Evolutionary conservation across 2,797 vertebrate genomes (phyloP).

Genomic region (Pangasius sanitwongsei): DNA sequence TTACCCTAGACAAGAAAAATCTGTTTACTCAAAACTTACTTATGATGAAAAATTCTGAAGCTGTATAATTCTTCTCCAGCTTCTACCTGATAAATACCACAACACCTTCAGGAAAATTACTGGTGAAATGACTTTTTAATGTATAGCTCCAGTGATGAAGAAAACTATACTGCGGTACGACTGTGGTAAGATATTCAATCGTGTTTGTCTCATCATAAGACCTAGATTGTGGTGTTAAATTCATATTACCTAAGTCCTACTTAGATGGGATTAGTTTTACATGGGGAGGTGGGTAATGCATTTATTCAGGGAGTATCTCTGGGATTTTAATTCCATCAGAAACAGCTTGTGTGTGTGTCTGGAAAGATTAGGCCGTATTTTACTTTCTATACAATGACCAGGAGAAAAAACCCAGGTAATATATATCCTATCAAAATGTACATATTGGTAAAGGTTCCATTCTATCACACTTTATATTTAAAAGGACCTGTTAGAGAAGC

Average conservation of each 20-base stretch:
- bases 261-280: background rate
- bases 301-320: background rate
- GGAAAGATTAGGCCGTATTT: background rate
- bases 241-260: background rate
- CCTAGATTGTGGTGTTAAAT: background rate
- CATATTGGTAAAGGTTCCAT: background rate
- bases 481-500: background rate
- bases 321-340: background rate
- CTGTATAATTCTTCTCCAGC: background rate
- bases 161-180: background rate
- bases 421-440: background rate
- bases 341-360: background rate
- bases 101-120: background rate
- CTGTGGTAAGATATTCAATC: background rate
- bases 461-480: background rate
- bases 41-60: background rate
- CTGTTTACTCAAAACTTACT: conserved; percentile 1
- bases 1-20: background rate
- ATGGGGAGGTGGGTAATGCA: background rate
- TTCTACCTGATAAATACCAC: background rate
- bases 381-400: background rate
- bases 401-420: background rate
- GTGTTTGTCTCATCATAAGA: background rate
- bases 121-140: background rate
- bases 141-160: background rate